Evolutionary conservation across 2,797 vertebrate genomes (phyloP).

Genomic region (Ptychobarbus kaznakovi): DNA sequence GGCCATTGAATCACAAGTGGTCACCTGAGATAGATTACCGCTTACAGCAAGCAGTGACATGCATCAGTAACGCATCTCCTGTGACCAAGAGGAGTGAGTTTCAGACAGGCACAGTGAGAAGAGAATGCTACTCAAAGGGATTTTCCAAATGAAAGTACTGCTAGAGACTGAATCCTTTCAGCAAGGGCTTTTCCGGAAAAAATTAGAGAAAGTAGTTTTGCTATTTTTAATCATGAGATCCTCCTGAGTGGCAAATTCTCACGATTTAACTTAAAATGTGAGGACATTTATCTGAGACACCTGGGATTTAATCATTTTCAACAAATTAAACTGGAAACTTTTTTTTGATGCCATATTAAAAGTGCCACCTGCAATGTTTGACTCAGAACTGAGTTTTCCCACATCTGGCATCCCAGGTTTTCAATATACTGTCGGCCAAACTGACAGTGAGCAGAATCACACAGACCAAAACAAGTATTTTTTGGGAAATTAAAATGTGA

Average conservation of each 20-base stretch:
- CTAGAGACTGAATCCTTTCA: not conserved
- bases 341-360: not conserved
- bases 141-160: not conserved
- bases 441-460: not conserved
- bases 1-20: constrained; percentile 1
- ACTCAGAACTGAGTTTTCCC: not conserved
- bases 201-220: not conserved
- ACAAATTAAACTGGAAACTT: not conserved
- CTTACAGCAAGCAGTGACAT: not conserved
- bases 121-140: not conserved
- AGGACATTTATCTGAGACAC: too few relatives aligned
- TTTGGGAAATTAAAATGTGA: not conserved
- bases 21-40: not conserved
- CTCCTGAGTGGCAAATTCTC: not conserved
- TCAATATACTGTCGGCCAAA: not conserved
- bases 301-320: not conserved
- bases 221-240: not conserved
- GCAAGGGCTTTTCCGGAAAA: not conserved
- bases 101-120: constrained; percentile 6
- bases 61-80: not conserved
- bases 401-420: not conserved
- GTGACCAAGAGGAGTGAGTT: not conserved
- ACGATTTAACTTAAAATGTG: not conserved
- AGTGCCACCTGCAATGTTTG: not conserved
- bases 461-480: not conserved